Evolutionary conservation across 2,797 vertebrate species (phyloP), one percentile per base, ranked within the genome.

Genomic region (Vultur gryphus): DNA sequence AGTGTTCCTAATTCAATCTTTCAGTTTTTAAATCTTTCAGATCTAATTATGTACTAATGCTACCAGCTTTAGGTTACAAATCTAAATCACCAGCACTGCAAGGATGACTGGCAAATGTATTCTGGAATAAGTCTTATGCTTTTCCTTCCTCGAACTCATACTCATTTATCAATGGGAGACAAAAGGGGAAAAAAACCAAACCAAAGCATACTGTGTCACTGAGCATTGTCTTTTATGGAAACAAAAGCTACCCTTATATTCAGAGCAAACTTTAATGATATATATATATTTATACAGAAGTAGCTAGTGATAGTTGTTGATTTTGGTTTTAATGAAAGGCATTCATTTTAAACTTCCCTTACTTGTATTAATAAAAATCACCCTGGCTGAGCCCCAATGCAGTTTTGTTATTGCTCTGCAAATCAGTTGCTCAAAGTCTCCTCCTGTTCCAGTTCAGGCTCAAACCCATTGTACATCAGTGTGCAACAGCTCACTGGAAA

Each of bases 1-100:
- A 65, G 54, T 71, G 58, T 61, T 84, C 73, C 69, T 97, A 94
- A 93, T 67, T 77, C 80, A 92, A 83, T 88, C 26, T 94, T 94
- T 90, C 51, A 61, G 77, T 84, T 82, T 91, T 95, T 7, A n/a
- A 81, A 87, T 92, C 48, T 81, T 96, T 91, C 87, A 51, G 81
- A 76, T 81, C 62, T 92, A 81, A 92, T 84, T 94, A 78, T 43
- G 83, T 69, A 43, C 33, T 72, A 73, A 90, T 72, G 66, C 18
- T 81, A 76, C 44, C 43, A 92, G n/a, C 17, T 95, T 93, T 89
- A 90, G 23, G 76, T 90, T 82, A 76, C 57, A 79, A 95, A 87
- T 83, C 51, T 91, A 86, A 95, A 96, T 90, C 70, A 83, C 58
- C 49, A 92, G 41, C 71, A 81, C 41, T 82, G 17, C 64, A 57